phyloP scores from a whole-genome alignment of 1,140 invertebrate genomes.

The Drosophila guanche region DNA sequence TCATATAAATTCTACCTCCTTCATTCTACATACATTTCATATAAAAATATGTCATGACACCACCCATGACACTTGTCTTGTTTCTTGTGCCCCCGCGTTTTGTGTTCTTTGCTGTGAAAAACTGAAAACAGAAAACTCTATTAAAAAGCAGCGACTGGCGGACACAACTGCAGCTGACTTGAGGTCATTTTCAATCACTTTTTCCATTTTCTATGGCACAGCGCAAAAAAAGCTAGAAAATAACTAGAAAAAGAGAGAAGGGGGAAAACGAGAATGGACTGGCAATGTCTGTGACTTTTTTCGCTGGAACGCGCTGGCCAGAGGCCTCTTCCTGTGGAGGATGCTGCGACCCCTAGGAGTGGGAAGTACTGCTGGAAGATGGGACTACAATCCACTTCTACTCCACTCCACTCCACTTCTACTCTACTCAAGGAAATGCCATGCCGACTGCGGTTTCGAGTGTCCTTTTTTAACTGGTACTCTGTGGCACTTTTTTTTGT shows the following conservation, averaged over 20 bases:
- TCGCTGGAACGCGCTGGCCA: slow-evolving; percentile 19
- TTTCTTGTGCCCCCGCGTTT: slow-evolving; percentile 19
- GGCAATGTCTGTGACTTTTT: slow-evolving; percentile 59
- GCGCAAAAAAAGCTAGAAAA: slow-evolving; percentile 59
- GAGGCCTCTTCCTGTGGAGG: slow-evolving; percentile 26
- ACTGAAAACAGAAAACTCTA: slow-evolving; percentile 64
- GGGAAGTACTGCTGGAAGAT: slow-evolving; percentile 5
- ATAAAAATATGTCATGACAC: no score
- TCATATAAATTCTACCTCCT: no score
- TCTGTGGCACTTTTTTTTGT: slow-evolving; percentile 29
- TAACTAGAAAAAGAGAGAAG: slow-evolving; percentile 38
- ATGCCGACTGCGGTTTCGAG: slow-evolving; percentile 68
- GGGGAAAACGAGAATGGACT: slow-evolving; percentile 28
- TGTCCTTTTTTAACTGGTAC: slow-evolving; percentile 37
- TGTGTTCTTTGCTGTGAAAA: slow-evolving; percentile 22
- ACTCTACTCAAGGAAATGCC: slow-evolving; percentile 10
- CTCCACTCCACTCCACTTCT: not conserved
- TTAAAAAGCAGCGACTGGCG: slow-evolving; percentile 61
- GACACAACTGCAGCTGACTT: slow-evolving; percentile 73
- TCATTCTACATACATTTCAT: no score
- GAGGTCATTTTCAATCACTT: slow-evolving; percentile 81
- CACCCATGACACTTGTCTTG: not conserved
- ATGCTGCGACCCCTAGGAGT: slow-evolving; percentile 10
- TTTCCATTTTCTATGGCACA: slow-evolving; percentile 70
- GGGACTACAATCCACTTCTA: no score